Conservation (phyloP, 2,888 invertebrate species). For the Chelonus formosanus region DNA sequence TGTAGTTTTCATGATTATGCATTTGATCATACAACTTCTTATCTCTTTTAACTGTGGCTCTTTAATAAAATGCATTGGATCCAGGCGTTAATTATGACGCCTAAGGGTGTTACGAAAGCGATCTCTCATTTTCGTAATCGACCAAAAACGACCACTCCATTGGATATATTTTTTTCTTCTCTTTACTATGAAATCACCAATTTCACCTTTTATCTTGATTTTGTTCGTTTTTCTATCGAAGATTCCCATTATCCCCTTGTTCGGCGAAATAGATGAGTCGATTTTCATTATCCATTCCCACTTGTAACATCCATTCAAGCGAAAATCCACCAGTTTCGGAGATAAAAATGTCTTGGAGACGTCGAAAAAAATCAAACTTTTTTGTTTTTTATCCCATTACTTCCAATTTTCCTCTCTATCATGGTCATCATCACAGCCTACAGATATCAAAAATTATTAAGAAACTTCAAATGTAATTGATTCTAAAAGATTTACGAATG, state of each 20-base stretch:
- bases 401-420: no score
- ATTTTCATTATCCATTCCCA: constrained; percentile 30
- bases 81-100: constrained; percentile 47
- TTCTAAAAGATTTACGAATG: no score
- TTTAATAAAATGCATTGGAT: constrained; percentile 44
- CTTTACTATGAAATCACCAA: neutral
- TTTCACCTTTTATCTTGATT: neutral
- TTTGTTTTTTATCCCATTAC: neutral
- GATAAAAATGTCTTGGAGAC: constrained; percentile 2
- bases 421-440: no score
- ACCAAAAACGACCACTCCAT: constrained; percentile 31
- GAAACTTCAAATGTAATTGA: no score
- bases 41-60: constrained; percentile 35
- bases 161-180: constrained; percentile 1
- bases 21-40: constrained; percentile 35
- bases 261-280: constrained; percentile 20
- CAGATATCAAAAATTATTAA: no score
- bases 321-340: neutral
- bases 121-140: constrained; percentile 48
- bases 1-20: constrained; percentile 26
- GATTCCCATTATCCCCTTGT: constrained; percentile 20
- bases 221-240: neutral
- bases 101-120: constrained; percentile 46
- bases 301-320: constrained; percentile 21
- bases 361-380: neutral